Percentiles rank a stretch among this genome's conserved stretches.
phyloP scores from a whole-genome alignment of 2,113 vertebrate species.

The Nycticryphes semicollaris region DNA sequence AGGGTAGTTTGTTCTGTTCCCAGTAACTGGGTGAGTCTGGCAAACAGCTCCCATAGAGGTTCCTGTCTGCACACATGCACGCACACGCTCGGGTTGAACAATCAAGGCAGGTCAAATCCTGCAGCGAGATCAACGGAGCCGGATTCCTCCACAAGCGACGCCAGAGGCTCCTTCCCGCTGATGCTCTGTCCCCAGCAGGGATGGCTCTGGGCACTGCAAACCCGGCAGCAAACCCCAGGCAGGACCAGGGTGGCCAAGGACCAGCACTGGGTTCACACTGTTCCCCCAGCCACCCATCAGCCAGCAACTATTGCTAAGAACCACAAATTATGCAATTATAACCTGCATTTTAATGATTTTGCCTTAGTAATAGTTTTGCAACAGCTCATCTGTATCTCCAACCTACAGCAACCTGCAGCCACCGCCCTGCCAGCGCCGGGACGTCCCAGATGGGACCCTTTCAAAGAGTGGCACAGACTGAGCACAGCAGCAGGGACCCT shows the following conservation, averaged over 20 bases:
- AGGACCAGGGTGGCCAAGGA: neutral
- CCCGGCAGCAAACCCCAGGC: neutral
- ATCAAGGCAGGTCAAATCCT: neutral
- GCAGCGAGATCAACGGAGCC: neutral
- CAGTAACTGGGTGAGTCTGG: constrained; percentile 43
- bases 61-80: neutral
- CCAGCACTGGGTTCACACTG: fast-evolving
- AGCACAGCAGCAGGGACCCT: neutral
- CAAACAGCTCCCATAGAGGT: constrained; percentile 22
- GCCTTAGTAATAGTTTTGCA: constrained; percentile 18
- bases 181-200: neutral
- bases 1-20: neutral
- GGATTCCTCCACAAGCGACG: neutral
- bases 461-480: fast-evolving
- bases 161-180: neutral
- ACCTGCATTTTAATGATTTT: neutral
- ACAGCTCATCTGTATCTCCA: neutral
- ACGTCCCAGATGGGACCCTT: neutral
- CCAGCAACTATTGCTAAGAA: neutral
- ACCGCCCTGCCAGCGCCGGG: neutral
- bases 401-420: neutral
- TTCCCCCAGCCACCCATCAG: neutral
- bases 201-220: neutral
- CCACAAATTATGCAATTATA: neutral
- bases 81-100: neutral